A percentile compares a stretch with the other conserved stretches of the same genome.
Evolutionary conservation across 2,797 vertebrate species (phyloP).

Genomic region (Arremon brunneinucha): DNA sequence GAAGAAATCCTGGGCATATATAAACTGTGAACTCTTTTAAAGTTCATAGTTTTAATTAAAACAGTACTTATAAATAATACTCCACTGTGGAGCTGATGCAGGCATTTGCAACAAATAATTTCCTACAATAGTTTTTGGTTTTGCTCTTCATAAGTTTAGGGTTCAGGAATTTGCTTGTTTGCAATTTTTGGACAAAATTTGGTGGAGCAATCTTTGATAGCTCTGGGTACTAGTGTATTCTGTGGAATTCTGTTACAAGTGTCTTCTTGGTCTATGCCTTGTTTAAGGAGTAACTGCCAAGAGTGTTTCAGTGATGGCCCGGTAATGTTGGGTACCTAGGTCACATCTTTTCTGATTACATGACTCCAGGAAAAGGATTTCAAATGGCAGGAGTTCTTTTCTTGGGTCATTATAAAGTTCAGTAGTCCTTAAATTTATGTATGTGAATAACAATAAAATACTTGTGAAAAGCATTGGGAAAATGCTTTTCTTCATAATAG

Average conservation of each 20-base stretch:
- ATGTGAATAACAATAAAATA: neutral
- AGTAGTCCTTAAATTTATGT: neutral
- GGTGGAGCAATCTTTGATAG: neutral
- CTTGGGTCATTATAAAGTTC: neutral
- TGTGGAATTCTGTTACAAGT: too few species aligned
- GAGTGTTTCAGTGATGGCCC: neutral
- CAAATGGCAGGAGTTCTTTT: neutral
- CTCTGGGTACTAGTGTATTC: too few species aligned
- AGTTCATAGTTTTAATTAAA: conserved; percentile 55
- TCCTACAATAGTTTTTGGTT: neutral
- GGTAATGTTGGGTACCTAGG: neutral
- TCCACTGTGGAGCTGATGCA: neutral
- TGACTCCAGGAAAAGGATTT: neutral
- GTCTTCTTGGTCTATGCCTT: neutral
- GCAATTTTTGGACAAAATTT: neutral
- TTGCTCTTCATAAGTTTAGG: neutral
- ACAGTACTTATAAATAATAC: neutral
- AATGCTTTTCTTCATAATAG: neutral
- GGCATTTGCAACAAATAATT: neutral
- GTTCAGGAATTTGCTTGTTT: neutral
- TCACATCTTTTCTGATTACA: neutral
- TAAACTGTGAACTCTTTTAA: conserved; percentile 24
- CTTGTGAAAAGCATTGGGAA: neutral
- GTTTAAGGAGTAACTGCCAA: neutral
- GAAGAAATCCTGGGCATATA: neutral